Conservation (phyloP, 2,113 vertebrate genomes). For the Protobothrops flavoviridis region DNA sequence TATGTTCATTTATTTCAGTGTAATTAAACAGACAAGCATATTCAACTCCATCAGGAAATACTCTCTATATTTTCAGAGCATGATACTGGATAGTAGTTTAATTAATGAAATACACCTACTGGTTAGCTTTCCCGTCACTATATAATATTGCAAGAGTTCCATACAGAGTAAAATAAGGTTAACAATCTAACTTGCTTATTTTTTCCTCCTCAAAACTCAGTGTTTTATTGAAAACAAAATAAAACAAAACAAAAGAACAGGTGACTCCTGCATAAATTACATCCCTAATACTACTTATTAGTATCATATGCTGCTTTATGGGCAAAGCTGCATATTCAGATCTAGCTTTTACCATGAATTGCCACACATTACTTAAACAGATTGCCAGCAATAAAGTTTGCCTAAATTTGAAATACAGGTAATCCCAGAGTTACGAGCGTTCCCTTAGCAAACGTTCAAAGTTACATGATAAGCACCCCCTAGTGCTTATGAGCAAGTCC, state of each 20-base stretch:
- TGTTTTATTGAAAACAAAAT: background rate
- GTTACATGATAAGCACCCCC: too few relatives aligned
- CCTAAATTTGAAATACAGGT: background rate
- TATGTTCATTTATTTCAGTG: background rate
- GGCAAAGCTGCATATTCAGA: background rate
- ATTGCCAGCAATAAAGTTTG: background rate
- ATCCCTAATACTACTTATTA: background rate
- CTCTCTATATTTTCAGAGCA: background rate
- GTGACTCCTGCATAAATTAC: background rate
- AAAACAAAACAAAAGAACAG: background rate
- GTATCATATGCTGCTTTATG: background rate
- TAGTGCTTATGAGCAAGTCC: too few relatives aligned
- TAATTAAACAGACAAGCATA: background rate
- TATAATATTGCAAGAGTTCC: background rate
- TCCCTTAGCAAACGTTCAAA: too few relatives aligned
- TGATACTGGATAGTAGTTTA: background rate
- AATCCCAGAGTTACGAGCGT: too few relatives aligned
- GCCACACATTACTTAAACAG: background rate
- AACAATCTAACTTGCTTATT: background rate
- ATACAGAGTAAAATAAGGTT: background rate
- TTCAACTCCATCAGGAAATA: background rate
- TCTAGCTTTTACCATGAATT: background rate
- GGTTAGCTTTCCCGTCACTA: background rate
- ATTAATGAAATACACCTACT: background rate
- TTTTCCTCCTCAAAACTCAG: background rate